These are phyloP conservation scores for Scophthalmus maximus DNA, from an alignment of 2,113 vertebrate species.

Conservation along the genomic window DNA sequence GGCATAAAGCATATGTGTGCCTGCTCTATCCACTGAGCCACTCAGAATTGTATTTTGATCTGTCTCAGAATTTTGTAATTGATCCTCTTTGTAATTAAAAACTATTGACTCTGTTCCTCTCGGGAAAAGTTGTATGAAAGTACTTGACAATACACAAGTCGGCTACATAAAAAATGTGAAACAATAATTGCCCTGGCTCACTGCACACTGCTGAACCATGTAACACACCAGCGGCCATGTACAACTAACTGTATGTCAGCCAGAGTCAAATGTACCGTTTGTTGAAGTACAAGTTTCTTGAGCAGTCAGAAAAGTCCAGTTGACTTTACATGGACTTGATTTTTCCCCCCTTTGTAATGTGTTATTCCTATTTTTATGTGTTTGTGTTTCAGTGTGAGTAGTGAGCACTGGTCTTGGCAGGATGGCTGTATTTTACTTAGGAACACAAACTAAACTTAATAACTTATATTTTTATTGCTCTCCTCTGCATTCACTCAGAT, in stretches of 20 bases:
- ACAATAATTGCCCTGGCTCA: not conserved
- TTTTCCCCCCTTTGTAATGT: not conserved
- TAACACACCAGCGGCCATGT: not conserved
- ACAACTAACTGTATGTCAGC: not conserved
- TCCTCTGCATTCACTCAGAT: slow-evolving; percentile 7
- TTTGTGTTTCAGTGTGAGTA: slow-evolving; percentile 13
- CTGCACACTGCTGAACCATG: not conserved
- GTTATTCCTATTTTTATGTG: not conserved
- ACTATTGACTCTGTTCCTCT: no score
- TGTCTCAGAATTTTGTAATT: not conserved
- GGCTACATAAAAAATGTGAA: no score
- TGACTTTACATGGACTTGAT: not conserved
- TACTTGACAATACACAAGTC: no score
- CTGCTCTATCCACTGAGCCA: no score
- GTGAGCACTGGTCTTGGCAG: slow-evolving; percentile 2
- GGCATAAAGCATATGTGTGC: no score
- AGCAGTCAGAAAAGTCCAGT: not conserved
- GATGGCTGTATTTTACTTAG: not conserved
- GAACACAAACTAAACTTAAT: not conserved
- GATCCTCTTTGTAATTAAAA: no score
- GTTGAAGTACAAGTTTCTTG: not conserved
- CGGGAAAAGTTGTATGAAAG: no score
- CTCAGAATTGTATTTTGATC: not conserved
- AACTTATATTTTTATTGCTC: slow-evolving; percentile 20
- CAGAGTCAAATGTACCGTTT: not conserved